Base-by-base conservation (phyloP, 2,113 vertebrate genomes). In the Meles meles region DNA sequence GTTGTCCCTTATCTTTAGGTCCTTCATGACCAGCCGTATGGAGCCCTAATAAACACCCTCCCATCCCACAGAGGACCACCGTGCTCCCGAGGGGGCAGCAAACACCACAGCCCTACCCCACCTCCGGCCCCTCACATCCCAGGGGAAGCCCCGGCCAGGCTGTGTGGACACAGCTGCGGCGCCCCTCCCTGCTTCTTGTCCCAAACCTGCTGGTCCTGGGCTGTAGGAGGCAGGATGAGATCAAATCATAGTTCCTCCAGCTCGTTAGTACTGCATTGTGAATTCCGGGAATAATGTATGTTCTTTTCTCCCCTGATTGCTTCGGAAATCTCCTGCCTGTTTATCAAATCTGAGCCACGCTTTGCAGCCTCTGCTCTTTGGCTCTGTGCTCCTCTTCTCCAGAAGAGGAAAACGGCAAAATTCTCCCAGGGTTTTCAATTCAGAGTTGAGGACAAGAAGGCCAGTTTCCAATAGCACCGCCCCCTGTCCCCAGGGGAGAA, bases 301-400 rank as follows among this genome's bases (percentile, higher is more conserved):
- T 31, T 59, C 82, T 81, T 44, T 69, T 67, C 82, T 91, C 83
- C 84, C 55, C 67, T 61, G 95, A 94, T 87, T 84, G 96, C 95
- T 90, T 82, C 93, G 74, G 91, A 82, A 93, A 88, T 86, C 88
- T 95, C 90, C 81, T 47, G 93, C 74, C 95, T 95, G 86, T 93
- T 97, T 94, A 92, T 97, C 92, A 97, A 37, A 93, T 89, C 96
- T 6, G 37, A 96, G 89, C 94, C 49, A 15, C 0, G 0, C 87
- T 96, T 69, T 1, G 52, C 39, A 25, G 39, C 83, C 79, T 91
- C 90, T 37, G 94, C 63, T 69, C 39, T 55, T 13, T 6, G 47
- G 55, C 55, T 96, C 42, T 23, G 79, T 17, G 59, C 20, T 5
- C 29, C 20, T 90, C 84, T 90, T 49, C 76, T 90, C 27, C 15